Evolutionary conservation across 2,113 vertebrate species (phyloP).

Genomic region (Proterorhinus semilunaris): DNA sequence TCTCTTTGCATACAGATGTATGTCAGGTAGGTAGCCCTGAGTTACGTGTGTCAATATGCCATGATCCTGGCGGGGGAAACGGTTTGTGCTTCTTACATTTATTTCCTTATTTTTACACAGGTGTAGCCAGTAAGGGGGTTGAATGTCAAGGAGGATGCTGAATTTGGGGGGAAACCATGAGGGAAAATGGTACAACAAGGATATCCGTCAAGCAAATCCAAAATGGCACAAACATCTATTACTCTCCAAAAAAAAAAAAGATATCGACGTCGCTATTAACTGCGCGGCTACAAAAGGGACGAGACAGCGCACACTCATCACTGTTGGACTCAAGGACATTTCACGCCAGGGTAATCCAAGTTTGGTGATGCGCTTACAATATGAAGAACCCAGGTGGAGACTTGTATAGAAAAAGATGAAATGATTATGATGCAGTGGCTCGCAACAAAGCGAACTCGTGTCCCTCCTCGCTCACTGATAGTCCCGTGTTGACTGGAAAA

Average conservation of each 20-base stretch:
- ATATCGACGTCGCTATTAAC: neutral
- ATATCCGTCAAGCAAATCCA: constrained; percentile 17
- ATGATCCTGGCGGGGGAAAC: constrained; percentile 35
- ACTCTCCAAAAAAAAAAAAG: constrained; percentile 1
- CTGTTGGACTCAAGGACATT: constrained; percentile 9
- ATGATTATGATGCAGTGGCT: neutral
- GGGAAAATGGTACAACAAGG: neutral
- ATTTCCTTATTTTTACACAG: constrained; percentile 4
- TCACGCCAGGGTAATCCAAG: neutral
- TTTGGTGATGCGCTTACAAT: neutral
- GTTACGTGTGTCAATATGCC: constrained; percentile 48
- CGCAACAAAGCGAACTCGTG: neutral
- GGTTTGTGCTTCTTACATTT: constrained; percentile 68
- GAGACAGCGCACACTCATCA: neutral
- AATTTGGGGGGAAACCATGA: constrained; percentile 2
- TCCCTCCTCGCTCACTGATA: neutral
- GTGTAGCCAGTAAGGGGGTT: constrained; percentile 7
- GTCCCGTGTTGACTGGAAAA: constrained; percentile 5
- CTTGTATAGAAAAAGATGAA: neutral
- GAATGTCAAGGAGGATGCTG: constrained; percentile 4
- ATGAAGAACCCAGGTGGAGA: constrained; percentile 9
- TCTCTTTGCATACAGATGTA: constrained; percentile 30
- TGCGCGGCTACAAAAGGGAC: neutral
- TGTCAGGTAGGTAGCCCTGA: constrained; percentile 70
- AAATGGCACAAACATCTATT: constrained; percentile 17